Base-by-base conservation (phyloP, 2,113 vertebrate genomes). In the Myocastor coypus region DNA sequence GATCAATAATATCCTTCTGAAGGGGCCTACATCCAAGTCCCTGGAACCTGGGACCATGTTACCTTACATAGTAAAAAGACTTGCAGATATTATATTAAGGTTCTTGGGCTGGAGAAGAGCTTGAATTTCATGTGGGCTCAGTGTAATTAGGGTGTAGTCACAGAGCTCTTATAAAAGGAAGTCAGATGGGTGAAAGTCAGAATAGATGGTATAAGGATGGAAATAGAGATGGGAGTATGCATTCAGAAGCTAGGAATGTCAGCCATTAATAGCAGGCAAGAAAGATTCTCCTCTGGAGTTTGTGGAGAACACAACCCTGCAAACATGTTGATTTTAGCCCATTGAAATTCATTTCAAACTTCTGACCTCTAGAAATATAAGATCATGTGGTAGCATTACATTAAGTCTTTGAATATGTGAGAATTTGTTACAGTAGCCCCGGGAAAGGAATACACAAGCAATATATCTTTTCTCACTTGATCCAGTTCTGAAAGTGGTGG, bases 141-240 rank as follows among this genome's bases (percentile, higher is more conserved):
- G 0, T 80, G 50, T 55, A 80, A 77, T 77, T 50, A 46, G 3
- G 52, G 69, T 80, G 50, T 55, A 80, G 69, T 69, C 57, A 46
- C 4, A 59, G 77, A 46, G 5, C 52, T 26, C 30, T 80, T 42
- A 61, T 37, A 80, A 89, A 61, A 83, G 37, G 55, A 52, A 94
- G 28, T 9, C 16, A 78, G 40, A 50, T 87, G 28, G 34, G 46
- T 34, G 17, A 80, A 77, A 82, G 32, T 34, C 40, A 89, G 61
- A 86, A 34, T 37, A 83, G 22, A 28, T n/a, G 83, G 75, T 24
- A 8, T 7, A n/a, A 92, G 28, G 57, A 78, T 81, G 14, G 71
- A 94, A 92, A 34, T 50, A 92, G 81, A 93, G 59, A 83, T 5
- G 64, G 50, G 34, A 94, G 19, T n/a, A 89, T 61, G 22, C 11